phyloP scores from a whole-genome alignment of 2,797 vertebrate species.

The Cynodonichthys magdalenae region DNA sequence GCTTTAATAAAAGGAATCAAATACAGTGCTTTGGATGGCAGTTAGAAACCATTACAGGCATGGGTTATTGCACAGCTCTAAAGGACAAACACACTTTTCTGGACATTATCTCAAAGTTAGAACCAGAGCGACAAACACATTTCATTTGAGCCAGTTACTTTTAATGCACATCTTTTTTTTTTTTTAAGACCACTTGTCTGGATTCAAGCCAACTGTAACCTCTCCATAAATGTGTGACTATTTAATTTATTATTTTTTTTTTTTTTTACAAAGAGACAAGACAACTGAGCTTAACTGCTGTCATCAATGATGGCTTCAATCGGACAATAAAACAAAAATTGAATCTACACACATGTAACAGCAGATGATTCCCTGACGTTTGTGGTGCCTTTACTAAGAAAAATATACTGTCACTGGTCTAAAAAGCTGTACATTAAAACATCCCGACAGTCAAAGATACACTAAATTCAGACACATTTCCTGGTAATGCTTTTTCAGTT shows the following conservation, averaged over 20 bases:
- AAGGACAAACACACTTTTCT: conserved; percentile 44
- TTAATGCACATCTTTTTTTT: conserved; percentile 4
- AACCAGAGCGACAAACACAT: conserved; percentile 36
- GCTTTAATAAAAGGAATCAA: conserved; percentile 82
- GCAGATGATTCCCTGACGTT: conserved; percentile 63
- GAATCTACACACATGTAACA: conserved; percentile 43
- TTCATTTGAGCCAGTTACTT: conserved; percentile 24
- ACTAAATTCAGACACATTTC: conserved; percentile 3
- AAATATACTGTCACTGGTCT: conserved; percentile 39
- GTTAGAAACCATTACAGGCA: conserved; percentile 80
- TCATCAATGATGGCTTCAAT: conserved; percentile 56
- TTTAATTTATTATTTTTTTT: not conserved
- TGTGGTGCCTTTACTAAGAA: conserved; percentile 31
- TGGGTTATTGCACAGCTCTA: conserved; percentile 80
- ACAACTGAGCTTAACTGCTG: conserved; percentile 11
- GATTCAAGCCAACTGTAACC: conserved; percentile 12
- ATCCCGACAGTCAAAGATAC: conserved; percentile 22
- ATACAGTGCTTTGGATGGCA: conserved; percentile 82
- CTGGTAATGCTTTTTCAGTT: conserved; percentile 21
- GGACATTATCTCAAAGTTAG: conserved; percentile 56
- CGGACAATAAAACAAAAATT: conserved; percentile 21
- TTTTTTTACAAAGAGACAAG: conserved; percentile 14
- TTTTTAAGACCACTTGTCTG: conserved; percentile 10
- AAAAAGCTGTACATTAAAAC: conserved; percentile 54
- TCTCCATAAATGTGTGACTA: conserved; percentile 10